phyloP scores from a whole-genome alignment of 2,888 invertebrate species.

The Cephalotes varians region DNA sequence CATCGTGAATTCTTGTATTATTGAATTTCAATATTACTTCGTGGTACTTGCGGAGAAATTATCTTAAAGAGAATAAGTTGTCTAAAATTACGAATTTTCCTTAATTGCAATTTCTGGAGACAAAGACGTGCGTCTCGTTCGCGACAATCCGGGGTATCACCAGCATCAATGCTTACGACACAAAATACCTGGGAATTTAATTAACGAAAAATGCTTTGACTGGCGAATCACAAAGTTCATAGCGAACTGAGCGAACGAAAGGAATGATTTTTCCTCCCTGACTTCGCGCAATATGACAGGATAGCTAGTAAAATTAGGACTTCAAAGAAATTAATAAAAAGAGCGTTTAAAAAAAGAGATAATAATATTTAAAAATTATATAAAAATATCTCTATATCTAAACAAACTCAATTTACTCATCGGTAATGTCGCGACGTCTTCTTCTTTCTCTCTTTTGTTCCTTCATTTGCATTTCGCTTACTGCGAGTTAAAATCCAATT shows the following conservation, averaged over 20 bases:
- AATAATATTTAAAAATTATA: slow-evolving; percentile 12
- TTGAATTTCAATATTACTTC: not conserved
- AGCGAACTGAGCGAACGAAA: slow-evolving; percentile 25
- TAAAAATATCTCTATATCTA: slow-evolving; percentile 16
- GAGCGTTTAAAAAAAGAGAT: not conserved
- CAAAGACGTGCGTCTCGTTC: not conserved
- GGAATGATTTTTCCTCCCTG: slow-evolving; percentile 9
- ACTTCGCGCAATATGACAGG: slow-evolving; percentile 12
- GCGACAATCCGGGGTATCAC: not conserved
- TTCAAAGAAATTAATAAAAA: slow-evolving; percentile 34
- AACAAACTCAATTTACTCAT: slow-evolving; percentile 42
- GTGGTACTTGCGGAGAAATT: slow-evolving; percentile 25
- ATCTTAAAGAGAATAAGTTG: slow-evolving; percentile 1
- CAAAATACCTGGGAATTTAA: slow-evolving; percentile 41
- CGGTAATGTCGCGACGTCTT: slow-evolving; percentile 11
- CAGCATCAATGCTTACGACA: slow-evolving; percentile 32
- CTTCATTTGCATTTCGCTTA: slow-evolving; percentile 50
- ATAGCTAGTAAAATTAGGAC: not conserved
- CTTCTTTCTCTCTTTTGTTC: slow-evolving; percentile 17
- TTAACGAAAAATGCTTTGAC: slow-evolving; percentile 51
- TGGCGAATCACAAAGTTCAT: slow-evolving; percentile 16
- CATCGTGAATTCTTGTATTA: not conserved
- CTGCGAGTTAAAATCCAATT: slow-evolving; percentile 49
- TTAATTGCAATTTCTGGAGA: not conserved
- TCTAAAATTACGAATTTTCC: slow-evolving; percentile 18